Conservation (phyloP, 2,888 invertebrate species). For the Notodonta ziczac region DNA sequence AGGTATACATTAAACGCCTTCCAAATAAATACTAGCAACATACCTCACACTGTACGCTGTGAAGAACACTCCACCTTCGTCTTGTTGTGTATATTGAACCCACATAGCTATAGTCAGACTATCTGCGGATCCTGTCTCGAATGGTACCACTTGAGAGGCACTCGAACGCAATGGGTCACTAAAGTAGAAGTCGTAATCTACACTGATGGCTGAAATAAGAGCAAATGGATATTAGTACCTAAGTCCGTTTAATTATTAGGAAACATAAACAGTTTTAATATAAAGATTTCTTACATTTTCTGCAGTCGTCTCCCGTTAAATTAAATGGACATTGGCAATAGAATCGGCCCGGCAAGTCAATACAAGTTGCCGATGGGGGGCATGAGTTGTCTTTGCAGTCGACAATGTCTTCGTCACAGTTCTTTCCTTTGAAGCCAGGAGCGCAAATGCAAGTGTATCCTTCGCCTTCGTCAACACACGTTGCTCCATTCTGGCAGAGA, state of each 20-base stretch:
- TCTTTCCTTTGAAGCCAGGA: conserved; percentile 91
- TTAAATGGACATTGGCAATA: conserved; percentile 99
- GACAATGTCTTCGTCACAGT: conserved; percentile 95
- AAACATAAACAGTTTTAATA: background rate
- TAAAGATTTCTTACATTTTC: conserved; percentile 89
- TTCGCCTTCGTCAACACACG: conserved; percentile 93
- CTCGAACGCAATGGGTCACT: conserved; percentile 95
- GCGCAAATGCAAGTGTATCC: conserved; percentile 95
- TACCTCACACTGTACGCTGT: conserved; percentile 95
- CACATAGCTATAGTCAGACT: conserved; percentile 97
- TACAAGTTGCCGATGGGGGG: conserved; percentile 96
- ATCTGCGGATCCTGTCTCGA: conserved; percentile 90
- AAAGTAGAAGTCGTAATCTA: conserved; percentile 98
- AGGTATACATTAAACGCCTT: background rate
- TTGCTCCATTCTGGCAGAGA: conserved; percentile 97
- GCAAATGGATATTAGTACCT: conserved; percentile 5
- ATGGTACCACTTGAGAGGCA: conserved; percentile 96
- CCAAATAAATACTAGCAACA: conserved; percentile 11
- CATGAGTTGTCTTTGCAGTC: conserved; percentile 98
- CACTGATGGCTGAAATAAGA: conserved; percentile 92
- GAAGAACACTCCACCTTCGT: conserved; percentile 97
- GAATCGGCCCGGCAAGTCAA: conserved; percentile 95
- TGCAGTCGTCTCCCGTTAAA: conserved; percentile 97
- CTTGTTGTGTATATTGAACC: conserved; percentile 97
- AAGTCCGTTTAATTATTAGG: background rate